Evolutionary conservation across 2,113 vertebrate species (phyloP).

Genomic region (Megaceryle torquata): DNA sequence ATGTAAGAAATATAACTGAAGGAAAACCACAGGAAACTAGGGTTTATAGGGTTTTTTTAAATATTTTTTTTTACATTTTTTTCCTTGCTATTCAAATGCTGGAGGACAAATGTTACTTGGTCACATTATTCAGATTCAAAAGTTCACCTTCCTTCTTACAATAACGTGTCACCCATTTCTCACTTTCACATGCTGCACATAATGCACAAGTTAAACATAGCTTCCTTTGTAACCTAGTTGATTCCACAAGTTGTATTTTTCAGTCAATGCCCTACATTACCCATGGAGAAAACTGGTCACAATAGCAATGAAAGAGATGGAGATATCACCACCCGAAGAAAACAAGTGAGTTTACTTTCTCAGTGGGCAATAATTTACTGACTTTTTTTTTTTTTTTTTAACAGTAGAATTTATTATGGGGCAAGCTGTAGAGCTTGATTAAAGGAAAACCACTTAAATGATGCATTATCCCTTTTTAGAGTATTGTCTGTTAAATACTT

Average conservation of each 20-base stretch:
- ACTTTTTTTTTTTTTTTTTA: not conserved
- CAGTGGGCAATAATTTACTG: conserved; percentile 13
- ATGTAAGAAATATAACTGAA: not conserved
- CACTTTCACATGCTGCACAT: not conserved
- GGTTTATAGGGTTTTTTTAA: not conserved
- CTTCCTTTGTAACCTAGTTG: not conserved
- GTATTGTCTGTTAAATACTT: not conserved
- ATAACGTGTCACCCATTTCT: not conserved
- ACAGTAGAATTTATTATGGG: not conserved
- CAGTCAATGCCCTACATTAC: not conserved
- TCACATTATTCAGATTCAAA: not conserved
- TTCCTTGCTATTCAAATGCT: not conserved
- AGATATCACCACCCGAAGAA: conserved; percentile 19
- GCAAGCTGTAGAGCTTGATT: not conserved
- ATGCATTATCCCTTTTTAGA: not conserved
- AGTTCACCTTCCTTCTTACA: not conserved
- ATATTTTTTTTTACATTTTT: not conserved
- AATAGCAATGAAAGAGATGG: not conserved
- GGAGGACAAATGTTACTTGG: not conserved
- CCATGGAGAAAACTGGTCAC: not conserved
- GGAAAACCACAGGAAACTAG: not conserved
- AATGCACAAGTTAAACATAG: not conserved
- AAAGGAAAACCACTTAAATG: conserved; percentile 23
- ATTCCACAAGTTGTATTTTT: not conserved
- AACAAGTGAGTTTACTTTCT: conserved; percentile 15